Conservation (phyloP, 2,797 vertebrate genomes). For the Paguma larvata region DNA sequence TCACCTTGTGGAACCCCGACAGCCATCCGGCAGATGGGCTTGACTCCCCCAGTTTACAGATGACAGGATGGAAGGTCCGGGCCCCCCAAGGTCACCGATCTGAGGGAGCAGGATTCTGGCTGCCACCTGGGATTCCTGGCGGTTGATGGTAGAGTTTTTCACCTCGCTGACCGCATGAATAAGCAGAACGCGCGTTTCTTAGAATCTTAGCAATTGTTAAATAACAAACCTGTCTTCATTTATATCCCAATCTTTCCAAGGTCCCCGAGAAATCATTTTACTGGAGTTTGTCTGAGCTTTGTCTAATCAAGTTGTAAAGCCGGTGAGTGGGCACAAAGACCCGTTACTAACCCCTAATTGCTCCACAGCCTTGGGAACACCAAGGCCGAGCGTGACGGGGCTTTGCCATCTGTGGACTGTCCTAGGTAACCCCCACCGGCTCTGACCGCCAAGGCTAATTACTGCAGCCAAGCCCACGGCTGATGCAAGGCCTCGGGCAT, state of each 20-base stretch:
- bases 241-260: neutral
- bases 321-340: accelerated
- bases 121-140: neutral
- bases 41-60: neutral
- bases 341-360: neutral
- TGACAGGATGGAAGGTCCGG: neutral
- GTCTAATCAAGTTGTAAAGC: neutral
- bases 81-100: neutral
- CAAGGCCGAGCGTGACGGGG: neutral
- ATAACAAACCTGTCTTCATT: neutral
- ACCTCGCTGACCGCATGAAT: neutral
- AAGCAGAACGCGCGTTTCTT: neutral
- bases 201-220: neutral
- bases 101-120: neutral
- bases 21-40: too few relatives aligned
- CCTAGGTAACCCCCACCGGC: neutral
- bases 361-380: neutral
- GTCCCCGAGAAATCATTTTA: neutral
- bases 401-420: neutral
- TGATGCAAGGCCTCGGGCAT: accelerated
- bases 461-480: neutral
- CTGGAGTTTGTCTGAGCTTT: neutral
- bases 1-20: accelerated
- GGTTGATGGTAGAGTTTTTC: accelerated
- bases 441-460: neutral